Evolutionary conservation across 2,113 vertebrate genomes (phyloP).

Genomic region (Ia io): DNA sequence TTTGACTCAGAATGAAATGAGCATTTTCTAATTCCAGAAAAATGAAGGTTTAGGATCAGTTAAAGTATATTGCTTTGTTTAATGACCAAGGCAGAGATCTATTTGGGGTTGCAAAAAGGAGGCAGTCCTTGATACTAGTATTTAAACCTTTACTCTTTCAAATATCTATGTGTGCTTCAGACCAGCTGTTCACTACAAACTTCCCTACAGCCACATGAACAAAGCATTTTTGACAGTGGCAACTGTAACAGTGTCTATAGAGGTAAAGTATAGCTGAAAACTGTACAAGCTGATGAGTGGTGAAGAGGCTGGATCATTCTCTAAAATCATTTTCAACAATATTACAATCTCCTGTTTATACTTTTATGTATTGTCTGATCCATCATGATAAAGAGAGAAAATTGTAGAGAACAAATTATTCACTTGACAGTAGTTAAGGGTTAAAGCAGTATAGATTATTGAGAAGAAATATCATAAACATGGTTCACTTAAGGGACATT

Average conservation of each 20-base stretch:
- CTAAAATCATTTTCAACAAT: background rate
- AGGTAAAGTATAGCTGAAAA: background rate
- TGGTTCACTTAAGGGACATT: background rate
- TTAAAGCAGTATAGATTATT: background rate
- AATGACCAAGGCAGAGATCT: background rate
- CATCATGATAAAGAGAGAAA: background rate
- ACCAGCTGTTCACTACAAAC: background rate
- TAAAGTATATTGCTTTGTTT: background rate
- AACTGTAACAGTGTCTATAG: background rate
- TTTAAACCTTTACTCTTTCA: background rate
- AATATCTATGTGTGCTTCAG: background rate
- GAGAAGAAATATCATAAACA: background rate
- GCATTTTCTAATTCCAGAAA: conserved; percentile 6
- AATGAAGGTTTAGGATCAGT: background rate
- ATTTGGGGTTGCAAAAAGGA: background rate
- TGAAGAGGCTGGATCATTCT: background rate
- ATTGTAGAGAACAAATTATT: background rate
- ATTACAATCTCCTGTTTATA: background rate
- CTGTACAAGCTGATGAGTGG: background rate
- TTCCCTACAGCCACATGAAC: background rate
- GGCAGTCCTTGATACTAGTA: background rate
- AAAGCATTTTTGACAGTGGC: background rate
- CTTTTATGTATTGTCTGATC: background rate
- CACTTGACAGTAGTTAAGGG: background rate
- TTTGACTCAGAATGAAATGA: background rate